Evolutionary conservation across 2,888 invertebrate species (phyloP).

Genomic region (Galeopsomyia nigrocyanea): DNA sequence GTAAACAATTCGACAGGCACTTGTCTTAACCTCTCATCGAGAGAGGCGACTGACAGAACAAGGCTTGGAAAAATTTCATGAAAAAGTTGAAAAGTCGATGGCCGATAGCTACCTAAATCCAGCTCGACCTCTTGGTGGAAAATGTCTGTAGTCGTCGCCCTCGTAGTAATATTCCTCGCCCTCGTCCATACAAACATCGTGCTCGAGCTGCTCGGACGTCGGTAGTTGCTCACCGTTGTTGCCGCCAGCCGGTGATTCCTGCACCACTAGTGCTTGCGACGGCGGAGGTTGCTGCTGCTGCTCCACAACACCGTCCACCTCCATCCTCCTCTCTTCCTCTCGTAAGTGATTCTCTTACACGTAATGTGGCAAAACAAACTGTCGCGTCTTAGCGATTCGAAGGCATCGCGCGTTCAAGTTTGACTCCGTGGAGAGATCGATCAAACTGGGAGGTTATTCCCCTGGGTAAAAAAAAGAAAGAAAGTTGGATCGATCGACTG

Average conservation of each 20-base stretch:
- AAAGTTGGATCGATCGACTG: no score
- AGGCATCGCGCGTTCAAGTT: no score
- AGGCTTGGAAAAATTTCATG: no score
- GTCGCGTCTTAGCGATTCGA: no score
- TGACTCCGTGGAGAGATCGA: no score
- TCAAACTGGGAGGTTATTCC: no score
- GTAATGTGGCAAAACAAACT: no score
- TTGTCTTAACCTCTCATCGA: conserved; percentile 28
- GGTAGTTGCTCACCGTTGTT: conserved; percentile 30
- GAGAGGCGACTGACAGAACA: background rate
- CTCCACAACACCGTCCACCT: conserved; percentile 36
- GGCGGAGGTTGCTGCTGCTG: background rate
- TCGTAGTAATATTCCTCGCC: conserved; percentile 66
- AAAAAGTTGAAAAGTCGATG: background rate
- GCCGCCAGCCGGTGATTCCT: background rate
- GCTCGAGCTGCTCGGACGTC: conserved; percentile 33
- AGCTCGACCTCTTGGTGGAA: conserved; percentile 69
- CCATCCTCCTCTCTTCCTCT: conserved; percentile 14
- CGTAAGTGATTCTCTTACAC: no score
- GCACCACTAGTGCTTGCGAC: background rate
- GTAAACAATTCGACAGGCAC: background rate
- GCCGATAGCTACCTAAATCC: conserved; percentile 68
- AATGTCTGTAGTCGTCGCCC: conserved; percentile 70
- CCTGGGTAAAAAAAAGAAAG: no score
- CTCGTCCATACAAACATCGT: conserved; percentile 58